Percentiles rank a stretch among this genome's conserved stretches.
phyloP scores from a whole-genome alignment of 2,888 invertebrate species.

The Lochmaea capreae region DNA sequence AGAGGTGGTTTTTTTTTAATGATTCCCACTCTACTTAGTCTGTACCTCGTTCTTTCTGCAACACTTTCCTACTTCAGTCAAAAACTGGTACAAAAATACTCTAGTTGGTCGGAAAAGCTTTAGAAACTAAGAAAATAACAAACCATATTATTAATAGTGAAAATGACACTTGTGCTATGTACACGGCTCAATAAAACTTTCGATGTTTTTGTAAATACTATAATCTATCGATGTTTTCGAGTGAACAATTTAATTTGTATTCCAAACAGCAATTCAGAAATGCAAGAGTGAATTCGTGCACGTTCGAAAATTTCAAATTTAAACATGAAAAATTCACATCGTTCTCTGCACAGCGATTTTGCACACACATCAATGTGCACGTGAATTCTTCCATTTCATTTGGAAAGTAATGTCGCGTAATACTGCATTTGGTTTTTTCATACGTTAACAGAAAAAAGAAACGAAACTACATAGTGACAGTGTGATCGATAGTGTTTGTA shows the following conservation, averaged over 20 bases:
- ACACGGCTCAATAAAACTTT: background rate
- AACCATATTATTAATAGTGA: no score
- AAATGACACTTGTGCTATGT: no score
- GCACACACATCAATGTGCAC: background rate
- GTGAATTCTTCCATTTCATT: background rate
- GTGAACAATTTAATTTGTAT: constrained; percentile 2
- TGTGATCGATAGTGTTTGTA: background rate
- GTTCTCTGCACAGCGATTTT: background rate
- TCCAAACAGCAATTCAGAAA: background rate
- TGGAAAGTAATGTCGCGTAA: constrained; percentile 8
- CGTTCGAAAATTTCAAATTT: constrained; percentile 11
- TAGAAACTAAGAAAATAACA: no score
- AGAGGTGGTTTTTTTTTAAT: no score
- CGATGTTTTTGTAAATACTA: background rate
- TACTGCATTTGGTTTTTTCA: background rate
- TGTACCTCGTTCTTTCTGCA: no score
- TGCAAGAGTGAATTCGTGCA: constrained; percentile 14
- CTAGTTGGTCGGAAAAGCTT: no score
- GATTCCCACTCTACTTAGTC: no score
- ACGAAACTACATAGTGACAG: background rate
- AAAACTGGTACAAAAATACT: no score
- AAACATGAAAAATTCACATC: constrained; percentile 5
- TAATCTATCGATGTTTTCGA: background rate
- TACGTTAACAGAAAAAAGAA: background rate
- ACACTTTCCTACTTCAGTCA: no score